phyloP scores from a whole-genome alignment of 2,113 vertebrate species.

The Bombycilla garrulus region DNA sequence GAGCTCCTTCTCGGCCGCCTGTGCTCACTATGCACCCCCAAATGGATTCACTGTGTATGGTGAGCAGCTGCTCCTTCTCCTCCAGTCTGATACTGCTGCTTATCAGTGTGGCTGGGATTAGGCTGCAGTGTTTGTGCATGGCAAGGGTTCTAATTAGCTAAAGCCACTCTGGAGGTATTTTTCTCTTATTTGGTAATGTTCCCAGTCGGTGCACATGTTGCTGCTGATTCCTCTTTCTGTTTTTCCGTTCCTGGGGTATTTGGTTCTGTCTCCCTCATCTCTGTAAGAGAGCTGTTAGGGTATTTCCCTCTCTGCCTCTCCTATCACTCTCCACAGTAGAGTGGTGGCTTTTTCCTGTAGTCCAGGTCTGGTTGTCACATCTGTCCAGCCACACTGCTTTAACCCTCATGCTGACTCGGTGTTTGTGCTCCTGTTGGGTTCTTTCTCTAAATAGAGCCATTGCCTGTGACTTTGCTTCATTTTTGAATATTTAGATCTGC shows the following conservation, averaged over 20 bases:
- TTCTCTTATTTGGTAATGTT: not conserved
- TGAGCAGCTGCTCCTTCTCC: not conserved
- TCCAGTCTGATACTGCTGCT: not conserved
- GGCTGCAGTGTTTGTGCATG: not conserved
- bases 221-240: not conserved
- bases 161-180: not conserved
- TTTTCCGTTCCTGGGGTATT: not conserved
- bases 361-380: not conserved
- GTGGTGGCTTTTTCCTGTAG: not conserved
- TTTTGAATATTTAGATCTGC: not conserved
- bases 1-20: not conserved
- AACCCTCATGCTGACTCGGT: not conserved
- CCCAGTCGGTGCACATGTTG: fast-evolving
- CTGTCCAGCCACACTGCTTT: not conserved
- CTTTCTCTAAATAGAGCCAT: not conserved
- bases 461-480: not conserved
- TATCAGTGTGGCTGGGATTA: not conserved
- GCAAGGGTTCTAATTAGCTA: not conserved
- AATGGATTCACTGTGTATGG: not conserved
- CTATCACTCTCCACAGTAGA: fast-evolving
- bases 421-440: not conserved
- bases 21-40: not conserved
- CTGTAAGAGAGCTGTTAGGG: not conserved
- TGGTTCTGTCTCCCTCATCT: not conserved
- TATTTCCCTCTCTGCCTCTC: not conserved